These are phyloP conservation scores for Caenorhabditis plicata DNA, from an alignment of 2,888 invertebrate species.

Conservation along the genomic window DNA sequence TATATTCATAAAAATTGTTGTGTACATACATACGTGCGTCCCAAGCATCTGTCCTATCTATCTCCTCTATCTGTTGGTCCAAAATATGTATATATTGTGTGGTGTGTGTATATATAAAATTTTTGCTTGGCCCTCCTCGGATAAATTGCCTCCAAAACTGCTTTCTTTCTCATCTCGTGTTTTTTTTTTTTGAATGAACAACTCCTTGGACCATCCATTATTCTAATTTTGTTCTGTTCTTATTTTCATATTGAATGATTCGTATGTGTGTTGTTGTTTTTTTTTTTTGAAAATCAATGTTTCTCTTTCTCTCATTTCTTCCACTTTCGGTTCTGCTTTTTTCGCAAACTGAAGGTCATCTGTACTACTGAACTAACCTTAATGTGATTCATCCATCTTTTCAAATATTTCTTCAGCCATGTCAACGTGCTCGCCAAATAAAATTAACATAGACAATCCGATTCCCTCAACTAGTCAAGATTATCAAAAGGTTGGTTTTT, in stretches of 20 bases:
- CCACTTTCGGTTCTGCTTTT: slow-evolving; percentile 3
- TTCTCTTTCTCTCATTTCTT: not conserved
- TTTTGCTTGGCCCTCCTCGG: too few relatives aligned
- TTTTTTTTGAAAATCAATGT: slow-evolving; percentile 1
- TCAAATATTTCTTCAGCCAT: not conserved
- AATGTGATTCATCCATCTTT: too few relatives aligned
- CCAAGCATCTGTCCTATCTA: too few relatives aligned
- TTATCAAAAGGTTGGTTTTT: slow-evolving; percentile 4
- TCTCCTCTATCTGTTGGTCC: too few relatives aligned
- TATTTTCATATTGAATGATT: not conserved
- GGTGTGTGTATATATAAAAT: too few relatives aligned
- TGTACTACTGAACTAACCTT: too few relatives aligned
- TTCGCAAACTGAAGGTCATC: not conserved
- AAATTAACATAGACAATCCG: not conserved
- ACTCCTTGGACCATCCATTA: not conserved
- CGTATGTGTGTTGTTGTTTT: not conserved
- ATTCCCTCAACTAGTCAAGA: slow-evolving; percentile 22
- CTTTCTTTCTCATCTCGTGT: not conserved
- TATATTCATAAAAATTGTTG: too few relatives aligned
- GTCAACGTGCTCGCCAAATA: not conserved
- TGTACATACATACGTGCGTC: too few relatives aligned
- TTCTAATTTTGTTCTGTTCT: not conserved
- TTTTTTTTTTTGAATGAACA: not conserved
- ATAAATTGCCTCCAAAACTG: too few relatives aligned
- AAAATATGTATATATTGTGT: too few relatives aligned